Conservation (phyloP, 2,797 vertebrate genomes). For the Propithecus deckenii region DNA sequence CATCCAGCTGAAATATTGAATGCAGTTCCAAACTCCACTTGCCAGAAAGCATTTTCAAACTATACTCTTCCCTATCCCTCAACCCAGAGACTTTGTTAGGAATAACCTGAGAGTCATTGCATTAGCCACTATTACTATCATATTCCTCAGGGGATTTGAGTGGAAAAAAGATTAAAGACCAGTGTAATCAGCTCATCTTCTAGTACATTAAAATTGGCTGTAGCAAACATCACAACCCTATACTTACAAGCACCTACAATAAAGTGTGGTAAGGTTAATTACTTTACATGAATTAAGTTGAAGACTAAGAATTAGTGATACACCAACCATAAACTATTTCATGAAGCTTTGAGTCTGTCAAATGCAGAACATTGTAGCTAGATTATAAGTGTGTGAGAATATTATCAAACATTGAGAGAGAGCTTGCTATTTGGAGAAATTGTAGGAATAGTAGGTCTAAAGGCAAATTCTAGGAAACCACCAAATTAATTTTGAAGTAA, state of each 20-base stretch:
- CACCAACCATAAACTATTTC: conserved; percentile 74
- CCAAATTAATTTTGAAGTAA: conserved; percentile 29
- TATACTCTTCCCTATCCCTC: background rate
- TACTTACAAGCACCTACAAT: background rate
- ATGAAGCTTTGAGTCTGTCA: background rate
- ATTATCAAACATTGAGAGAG: background rate
- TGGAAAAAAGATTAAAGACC: conserved; percentile 4
- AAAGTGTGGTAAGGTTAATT: background rate
- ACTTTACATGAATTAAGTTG: conserved; percentile 4
- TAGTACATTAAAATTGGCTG: background rate
- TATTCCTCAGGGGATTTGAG: background rate
- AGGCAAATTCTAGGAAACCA: background rate
- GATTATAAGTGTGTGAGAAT: background rate
- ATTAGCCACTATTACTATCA: background rate
- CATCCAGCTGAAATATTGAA: background rate
- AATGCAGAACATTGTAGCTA: background rate
- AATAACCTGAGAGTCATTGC: background rate
- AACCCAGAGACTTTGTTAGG: background rate
- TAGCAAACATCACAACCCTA: background rate
- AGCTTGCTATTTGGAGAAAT: background rate
- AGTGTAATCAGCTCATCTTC: conserved; percentile 7
- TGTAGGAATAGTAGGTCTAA: background rate
- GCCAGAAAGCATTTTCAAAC: conserved; percentile 1
- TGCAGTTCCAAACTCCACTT: background rate
- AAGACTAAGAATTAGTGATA: conserved; percentile 86